Base-by-base conservation (phyloP, 2,113 vertebrate species). In the Hyla sarda region DNA sequence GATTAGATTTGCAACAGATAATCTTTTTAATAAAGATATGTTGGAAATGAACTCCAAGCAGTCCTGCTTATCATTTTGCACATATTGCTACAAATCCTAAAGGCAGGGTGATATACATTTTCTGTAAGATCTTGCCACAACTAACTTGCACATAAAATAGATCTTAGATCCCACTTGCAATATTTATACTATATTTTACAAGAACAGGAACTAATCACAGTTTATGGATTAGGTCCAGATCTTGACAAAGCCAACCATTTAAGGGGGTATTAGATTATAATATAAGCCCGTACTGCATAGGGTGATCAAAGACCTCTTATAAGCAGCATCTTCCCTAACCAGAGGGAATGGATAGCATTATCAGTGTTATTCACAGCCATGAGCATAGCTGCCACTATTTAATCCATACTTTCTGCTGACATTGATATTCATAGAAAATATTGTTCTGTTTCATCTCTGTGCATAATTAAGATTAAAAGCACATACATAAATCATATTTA, bases 361-460 rank as follows among this genome's bases (percentile, higher is more conserved):
- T 82, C 60, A 69, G 60, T 69, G 25, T 69, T 67, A 69, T n/a
- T 50, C 45, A 69, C 25, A 50, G 62, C 28, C 79, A 81, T 65
- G 52, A 30, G 5, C 28, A 69, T 69, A 41, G 60, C 60, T 52
- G 62, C 28, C 45, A 32, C 80, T 50, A 28, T 25, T 8, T 82
- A 82, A 82, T 69, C 60, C 80, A 82, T 69, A 48, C 52, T 67
- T 50, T 82, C 17, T 34, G 30, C 60, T 50, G 60, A 67, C 80
- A 82, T 82, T 82, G 25, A 82, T 82, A 82, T 82, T 82, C 80
- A 82, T 82, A 32, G 80, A 67, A 69, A 82, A 69, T 32, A 32
- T 48, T 52, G 58, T 50, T 25, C 45, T 47, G 32, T 69, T 82
- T 82, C 65, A 82, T 69, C 32, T 69, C 10, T 50, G 10, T 69